phyloP scores from a whole-genome alignment of 1,140 invertebrate species.

The Ooceraea biroi region DNA sequence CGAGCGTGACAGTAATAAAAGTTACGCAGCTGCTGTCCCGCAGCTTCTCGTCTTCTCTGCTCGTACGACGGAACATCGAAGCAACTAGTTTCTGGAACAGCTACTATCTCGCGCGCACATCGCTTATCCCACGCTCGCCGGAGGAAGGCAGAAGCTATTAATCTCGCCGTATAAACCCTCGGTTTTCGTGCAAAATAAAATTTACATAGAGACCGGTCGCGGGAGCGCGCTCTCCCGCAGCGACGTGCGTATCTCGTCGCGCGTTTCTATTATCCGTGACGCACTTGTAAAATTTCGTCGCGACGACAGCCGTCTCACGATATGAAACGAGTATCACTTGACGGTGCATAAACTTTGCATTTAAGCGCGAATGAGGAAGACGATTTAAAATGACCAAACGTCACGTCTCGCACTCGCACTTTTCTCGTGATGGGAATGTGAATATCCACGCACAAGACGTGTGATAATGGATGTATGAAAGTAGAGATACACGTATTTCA shows the following conservation, averaged over 20 bases:
- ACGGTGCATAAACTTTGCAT: constrained; percentile 34
- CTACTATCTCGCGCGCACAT: constrained; percentile 19
- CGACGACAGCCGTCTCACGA: not conserved
- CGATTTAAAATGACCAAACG: constrained; percentile 17
- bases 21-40: constrained; percentile 46
- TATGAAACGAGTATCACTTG: constrained; percentile 7
- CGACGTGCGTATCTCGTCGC: not conserved
- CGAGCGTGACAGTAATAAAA: constrained; percentile 55
- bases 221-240: not conserved
- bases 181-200: constrained; percentile 42
- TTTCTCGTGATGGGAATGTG: not conserved
- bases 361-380: not conserved
- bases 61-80: constrained; percentile 2
- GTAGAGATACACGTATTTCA: constrained; percentile 10
- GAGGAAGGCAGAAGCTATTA: constrained; percentile 16
- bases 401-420: not conserved
- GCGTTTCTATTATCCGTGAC: not conserved
- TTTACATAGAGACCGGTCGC: constrained; percentile 38
- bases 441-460: not conserved
- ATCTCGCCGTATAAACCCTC: constrained; percentile 28
- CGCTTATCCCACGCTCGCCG: constrained; percentile 16
- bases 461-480: constrained; percentile 30
- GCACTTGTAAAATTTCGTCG: constrained; percentile 7
- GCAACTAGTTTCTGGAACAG: constrained; percentile 56
- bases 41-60: constrained; percentile 20